Conservation (phyloP, 2,888 invertebrate genomes). For the Isoperla grammatica region DNA sequence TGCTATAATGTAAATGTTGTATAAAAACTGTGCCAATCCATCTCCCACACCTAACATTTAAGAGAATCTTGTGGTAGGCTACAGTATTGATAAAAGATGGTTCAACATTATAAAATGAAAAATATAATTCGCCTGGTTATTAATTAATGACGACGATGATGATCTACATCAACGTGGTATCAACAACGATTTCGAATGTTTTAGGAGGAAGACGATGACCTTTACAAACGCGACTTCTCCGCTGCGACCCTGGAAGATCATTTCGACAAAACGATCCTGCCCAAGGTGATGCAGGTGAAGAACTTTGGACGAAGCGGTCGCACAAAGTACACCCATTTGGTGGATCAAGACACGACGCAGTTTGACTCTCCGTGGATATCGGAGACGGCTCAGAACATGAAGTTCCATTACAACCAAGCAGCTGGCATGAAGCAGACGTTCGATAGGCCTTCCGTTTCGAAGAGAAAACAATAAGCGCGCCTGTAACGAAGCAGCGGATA, state of each 20-base stretch:
- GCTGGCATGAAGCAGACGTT: slow-evolving; percentile 93
- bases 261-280: slow-evolving; percentile 97
- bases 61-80: no score
- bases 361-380: slow-evolving; percentile 97
- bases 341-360: slow-evolving; percentile 98
- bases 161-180: no score
- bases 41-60: no score
- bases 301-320: slow-evolving; percentile 98
- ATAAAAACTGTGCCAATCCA: no score
- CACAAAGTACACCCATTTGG: slow-evolving; percentile 98
- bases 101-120: no score
- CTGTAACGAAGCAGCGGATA: no score
- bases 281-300: slow-evolving; percentile 98
- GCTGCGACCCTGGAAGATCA: slow-evolving; percentile 97
- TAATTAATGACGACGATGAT: no score
- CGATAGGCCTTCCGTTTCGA: slow-evolving; percentile 73
- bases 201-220: slow-evolving; percentile 79
- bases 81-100: no score
- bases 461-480: slow-evolving; percentile 35
- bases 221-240: slow-evolving; percentile 89
- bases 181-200: no score
- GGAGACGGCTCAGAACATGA: slow-evolving; percentile 81
- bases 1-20: no score
- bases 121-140: no score
- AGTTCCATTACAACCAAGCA: slow-evolving; percentile 80